phyloP scores from a whole-genome alignment of 2,888 invertebrate genomes.

The Drosophila koepferae region DNA sequence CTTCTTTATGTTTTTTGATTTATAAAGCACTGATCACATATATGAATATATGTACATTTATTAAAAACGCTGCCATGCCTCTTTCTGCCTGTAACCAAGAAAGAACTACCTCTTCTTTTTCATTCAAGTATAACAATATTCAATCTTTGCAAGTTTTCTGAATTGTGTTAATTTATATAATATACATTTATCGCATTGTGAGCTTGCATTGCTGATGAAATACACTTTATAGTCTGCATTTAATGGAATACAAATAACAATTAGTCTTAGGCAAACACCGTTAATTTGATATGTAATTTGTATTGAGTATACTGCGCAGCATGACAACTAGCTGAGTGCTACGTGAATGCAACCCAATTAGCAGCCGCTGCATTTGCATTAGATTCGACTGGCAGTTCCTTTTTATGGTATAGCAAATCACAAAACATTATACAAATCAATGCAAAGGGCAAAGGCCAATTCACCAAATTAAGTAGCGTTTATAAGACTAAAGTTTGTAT shows the following conservation, averaged over 20 bases:
- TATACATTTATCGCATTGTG: neutral
- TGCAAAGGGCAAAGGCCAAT: slow-evolving; percentile 12
- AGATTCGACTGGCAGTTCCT: slow-evolving; percentile 9
- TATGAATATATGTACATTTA: no score
- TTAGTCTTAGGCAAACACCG: slow-evolving; percentile 2
- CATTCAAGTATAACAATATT: neutral
- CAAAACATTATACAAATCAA: slow-evolving; percentile 44
- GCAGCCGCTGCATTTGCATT: slow-evolving; percentile 17
- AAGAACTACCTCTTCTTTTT: neutral
- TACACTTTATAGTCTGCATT: neutral
- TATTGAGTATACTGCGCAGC: slow-evolving; percentile 23
- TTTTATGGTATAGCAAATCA: slow-evolving; percentile 36
- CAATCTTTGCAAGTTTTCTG: slow-evolving; percentile 30
- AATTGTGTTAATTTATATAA: slow-evolving; percentile 6
- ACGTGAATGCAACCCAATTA: slow-evolving; percentile 17
- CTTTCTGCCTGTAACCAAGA: neutral
- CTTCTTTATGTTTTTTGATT: neutral
- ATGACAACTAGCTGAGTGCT: slow-evolving; percentile 39
- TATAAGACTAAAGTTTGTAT: neutral
- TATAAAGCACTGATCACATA: neutral
- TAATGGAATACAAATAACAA: slow-evolving; percentile 5
- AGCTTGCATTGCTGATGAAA: neutral
- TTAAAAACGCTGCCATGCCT: neutral
- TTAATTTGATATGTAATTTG: slow-evolving; percentile 17
- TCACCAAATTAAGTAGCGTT: slow-evolving; percentile 21